These are phyloP conservation scores for Sceloporus undulatus DNA, from an alignment of 2,113 vertebrate species.

Conservation along the genomic window DNA sequence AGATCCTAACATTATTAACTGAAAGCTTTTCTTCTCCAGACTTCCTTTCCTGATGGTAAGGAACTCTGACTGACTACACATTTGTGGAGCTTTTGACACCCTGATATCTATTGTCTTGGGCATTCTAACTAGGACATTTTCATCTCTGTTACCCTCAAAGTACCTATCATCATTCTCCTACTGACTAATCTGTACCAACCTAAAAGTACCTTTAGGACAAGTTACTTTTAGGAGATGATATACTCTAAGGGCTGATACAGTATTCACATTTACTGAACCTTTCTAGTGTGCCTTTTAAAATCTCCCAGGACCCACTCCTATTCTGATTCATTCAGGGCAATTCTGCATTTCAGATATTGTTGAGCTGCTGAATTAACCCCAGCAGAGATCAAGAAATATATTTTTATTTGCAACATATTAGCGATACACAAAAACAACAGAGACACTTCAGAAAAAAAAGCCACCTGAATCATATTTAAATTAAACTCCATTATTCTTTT, in stretches of 20 bases:
- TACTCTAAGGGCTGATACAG: background rate
- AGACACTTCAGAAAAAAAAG: background rate
- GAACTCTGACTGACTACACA: background rate
- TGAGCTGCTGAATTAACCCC: background rate
- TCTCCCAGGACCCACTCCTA: background rate
- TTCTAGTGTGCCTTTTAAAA: background rate
- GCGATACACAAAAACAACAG: background rate
- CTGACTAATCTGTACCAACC: background rate
- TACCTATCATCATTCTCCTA: background rate
- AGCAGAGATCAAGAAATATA: background rate
- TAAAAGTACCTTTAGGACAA: background rate
- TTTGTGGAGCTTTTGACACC: fast-evolving
- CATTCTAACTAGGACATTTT: background rate
- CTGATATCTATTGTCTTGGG: background rate
- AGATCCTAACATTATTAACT: background rate
- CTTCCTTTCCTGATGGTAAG: background rate
- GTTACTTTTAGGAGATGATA: background rate
- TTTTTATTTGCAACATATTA: background rate
- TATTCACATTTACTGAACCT: background rate
- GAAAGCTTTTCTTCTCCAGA: background rate
- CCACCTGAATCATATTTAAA: background rate
- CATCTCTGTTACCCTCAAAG: background rate
- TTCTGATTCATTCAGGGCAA: background rate
- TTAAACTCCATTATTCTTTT: background rate
- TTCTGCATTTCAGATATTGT: background rate